phyloP scores from a whole-genome alignment of 2,888 invertebrate genomes.

The Drosophila nigricruria region DNA sequence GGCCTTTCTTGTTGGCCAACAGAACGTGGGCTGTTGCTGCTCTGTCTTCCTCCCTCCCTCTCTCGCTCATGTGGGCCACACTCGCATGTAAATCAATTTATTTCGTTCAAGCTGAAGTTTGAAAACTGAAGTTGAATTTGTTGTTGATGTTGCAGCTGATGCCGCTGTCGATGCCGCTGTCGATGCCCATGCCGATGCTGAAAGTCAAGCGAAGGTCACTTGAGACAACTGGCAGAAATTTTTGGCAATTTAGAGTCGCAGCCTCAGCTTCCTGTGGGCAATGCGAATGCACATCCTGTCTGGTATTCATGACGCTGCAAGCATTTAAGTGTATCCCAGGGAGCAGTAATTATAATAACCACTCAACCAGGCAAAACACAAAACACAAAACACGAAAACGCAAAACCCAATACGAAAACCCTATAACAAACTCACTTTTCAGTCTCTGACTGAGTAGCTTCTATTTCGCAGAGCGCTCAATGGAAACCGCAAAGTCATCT shows the following conservation, averaged over 20 bases:
- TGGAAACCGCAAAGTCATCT: constrained; percentile 82
- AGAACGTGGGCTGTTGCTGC: constrained; percentile 50
- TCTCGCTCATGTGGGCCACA: constrained; percentile 24
- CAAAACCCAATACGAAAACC: constrained; percentile 20
- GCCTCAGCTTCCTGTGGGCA: constrained; percentile 59
- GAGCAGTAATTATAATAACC: constrained; percentile 77
- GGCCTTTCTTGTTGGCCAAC: constrained; percentile 62
- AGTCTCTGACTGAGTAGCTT: constrained; percentile 47
- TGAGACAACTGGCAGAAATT: constrained; percentile 40
- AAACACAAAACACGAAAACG: constrained; percentile 7
- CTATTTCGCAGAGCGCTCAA: constrained; percentile 71
- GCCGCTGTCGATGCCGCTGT: not conserved
- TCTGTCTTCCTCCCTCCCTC: not conserved
- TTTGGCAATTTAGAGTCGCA: constrained; percentile 38
- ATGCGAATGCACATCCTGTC: constrained; percentile 65
- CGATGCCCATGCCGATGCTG: constrained; percentile 11
- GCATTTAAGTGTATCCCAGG: constrained; percentile 70
- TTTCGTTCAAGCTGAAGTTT: constrained; percentile 55
- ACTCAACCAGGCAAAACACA: constrained; percentile 30
- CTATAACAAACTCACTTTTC: constrained; percentile 31
- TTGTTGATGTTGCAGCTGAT: constrained; percentile 19
- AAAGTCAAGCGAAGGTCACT: constrained; percentile 61
- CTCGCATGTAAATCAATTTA: constrained; percentile 74
- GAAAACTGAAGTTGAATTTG: constrained; percentile 36
- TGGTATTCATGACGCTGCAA: constrained; percentile 68